Conservation (phyloP, 2,113 vertebrate genomes). For the Hippocampus comes region DNA sequence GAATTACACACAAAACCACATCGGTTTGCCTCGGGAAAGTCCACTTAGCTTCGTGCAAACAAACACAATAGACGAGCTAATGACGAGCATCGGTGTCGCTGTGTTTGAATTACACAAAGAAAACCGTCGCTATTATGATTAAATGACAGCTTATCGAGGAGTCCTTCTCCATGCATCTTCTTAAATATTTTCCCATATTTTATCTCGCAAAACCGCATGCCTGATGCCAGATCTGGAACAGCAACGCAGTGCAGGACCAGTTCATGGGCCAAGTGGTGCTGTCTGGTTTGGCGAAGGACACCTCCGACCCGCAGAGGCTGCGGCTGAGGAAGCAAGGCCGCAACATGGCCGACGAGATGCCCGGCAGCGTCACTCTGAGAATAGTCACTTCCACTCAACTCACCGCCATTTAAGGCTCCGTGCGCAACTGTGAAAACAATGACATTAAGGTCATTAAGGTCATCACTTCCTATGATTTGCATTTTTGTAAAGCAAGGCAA, state of each 20-base stretch:
- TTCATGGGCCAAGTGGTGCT: slow-evolving; percentile 86
- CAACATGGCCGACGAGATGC: slow-evolving; percentile 72
- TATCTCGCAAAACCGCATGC: neutral
- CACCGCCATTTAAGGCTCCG: slow-evolving; percentile 74
- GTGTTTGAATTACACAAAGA: too few relatives aligned
- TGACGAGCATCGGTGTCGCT: too few relatives aligned
- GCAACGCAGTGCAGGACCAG: slow-evolving; percentile 74
- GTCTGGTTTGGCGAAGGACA: slow-evolving; percentile 71
- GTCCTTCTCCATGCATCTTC: too few relatives aligned
- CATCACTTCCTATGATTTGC: neutral
- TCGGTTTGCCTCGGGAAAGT: too few relatives aligned
- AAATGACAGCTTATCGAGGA: too few relatives aligned
- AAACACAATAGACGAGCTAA: too few relatives aligned
- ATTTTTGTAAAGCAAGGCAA: neutral
- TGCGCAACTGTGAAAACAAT: neutral
- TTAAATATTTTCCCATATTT: too few relatives aligned
- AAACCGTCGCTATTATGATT: too few relatives aligned
- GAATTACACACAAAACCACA: too few relatives aligned
- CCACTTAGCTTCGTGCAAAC: too few relatives aligned
- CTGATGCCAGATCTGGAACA: slow-evolving; percentile 84
- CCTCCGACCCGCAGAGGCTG: slow-evolving; percentile 69
- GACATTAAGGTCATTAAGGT: neutral
- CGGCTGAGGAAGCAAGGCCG: slow-evolving; percentile 74
- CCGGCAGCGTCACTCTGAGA: slow-evolving; percentile 79
- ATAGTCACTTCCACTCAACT: slow-evolving; percentile 79